Evolutionary conservation across 1,140 invertebrate species (phyloP).

Genomic region (Elysia chlorotica): DNA sequence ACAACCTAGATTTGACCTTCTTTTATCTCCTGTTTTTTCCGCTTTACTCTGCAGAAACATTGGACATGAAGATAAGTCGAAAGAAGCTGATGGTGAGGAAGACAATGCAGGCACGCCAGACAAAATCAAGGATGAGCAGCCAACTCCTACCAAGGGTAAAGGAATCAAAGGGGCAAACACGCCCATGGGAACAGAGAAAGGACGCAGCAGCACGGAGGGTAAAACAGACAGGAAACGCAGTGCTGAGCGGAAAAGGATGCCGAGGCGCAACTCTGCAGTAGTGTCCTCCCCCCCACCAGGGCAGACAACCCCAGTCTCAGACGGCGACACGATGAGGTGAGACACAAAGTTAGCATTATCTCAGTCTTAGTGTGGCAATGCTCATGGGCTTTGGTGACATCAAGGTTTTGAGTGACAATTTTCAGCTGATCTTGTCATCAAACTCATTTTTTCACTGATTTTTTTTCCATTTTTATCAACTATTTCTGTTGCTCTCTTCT

Average conservation of each 20-base stretch:
- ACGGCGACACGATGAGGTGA: slow-evolving; percentile 53
- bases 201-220: slow-evolving; percentile 24
- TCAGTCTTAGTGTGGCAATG: no score
- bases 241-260: slow-evolving; percentile 41
- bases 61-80: slow-evolving; percentile 48
- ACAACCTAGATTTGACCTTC: no score
- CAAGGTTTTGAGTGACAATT: no score
- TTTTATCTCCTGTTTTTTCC: no score
- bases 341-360: no score
- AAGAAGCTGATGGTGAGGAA: slow-evolving; percentile 53
- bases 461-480: no score
- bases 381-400: no score
- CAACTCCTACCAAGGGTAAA: slow-evolving; percentile 41
- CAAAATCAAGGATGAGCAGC: slow-evolving; percentile 48
- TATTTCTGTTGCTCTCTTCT: no score
- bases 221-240: slow-evolving; percentile 46
- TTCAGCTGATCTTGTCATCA: no score
- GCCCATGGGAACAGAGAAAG: slow-evolving; percentile 14
- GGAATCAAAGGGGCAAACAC: slow-evolving; percentile 29
- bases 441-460: no score
- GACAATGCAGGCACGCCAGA: slow-evolving; percentile 55
- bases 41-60: slow-evolving; percentile 58
- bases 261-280: slow-evolving; percentile 40
- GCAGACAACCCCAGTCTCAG: slow-evolving; percentile 51
- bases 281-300: slow-evolving; percentile 50